Evolutionary conservation across 37 sponge, comb jelly and placozoan genomes (phyloP).

Genomic region (Crambe crambe): DNA sequence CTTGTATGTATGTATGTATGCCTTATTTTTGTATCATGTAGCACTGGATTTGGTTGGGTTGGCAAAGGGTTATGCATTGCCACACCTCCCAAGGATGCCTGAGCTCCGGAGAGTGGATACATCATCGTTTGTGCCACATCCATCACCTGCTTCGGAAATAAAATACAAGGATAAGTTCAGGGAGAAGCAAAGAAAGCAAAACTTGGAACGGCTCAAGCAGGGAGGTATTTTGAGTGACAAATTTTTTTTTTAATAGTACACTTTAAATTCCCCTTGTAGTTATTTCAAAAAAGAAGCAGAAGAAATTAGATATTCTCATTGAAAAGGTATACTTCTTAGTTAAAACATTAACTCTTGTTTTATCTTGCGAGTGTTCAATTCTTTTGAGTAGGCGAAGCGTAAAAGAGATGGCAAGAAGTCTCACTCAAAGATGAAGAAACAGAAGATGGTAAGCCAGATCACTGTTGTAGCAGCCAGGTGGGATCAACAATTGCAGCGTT

Average conservation of each 20-base stretch:
- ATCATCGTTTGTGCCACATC: conserved; percentile 34
- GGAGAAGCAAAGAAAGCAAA: conserved; percentile 51
- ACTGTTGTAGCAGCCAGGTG: not conserved
- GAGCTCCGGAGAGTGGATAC: conserved; percentile 67
- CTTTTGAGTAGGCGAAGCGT: not conserved
- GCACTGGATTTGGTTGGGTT: conserved; percentile 82
- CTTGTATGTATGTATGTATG: not conserved
- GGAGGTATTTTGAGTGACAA: not conserved
- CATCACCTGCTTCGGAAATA: conserved; percentile 9
- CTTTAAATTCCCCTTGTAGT: not conserved
- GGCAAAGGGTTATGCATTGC: conserved; percentile 84
- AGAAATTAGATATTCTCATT: not conserved
- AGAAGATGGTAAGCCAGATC: not conserved
- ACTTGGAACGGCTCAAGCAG: not conserved
- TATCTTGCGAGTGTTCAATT: not conserved
- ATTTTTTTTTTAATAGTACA: not conserved
- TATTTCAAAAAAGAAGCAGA: not conserved
- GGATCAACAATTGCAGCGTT: too few relatives aligned
- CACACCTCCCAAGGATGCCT: conserved; percentile 92
- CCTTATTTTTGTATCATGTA: not conserved
- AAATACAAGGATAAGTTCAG: conserved; percentile 63
- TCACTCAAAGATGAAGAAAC: not conserved
- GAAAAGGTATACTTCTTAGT: not conserved
- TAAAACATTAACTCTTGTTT: not conserved
- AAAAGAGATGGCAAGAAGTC: not conserved